Base-by-base conservation (phyloP, 2,797 vertebrate species). In the Pantherophis vulpinus region DNA sequence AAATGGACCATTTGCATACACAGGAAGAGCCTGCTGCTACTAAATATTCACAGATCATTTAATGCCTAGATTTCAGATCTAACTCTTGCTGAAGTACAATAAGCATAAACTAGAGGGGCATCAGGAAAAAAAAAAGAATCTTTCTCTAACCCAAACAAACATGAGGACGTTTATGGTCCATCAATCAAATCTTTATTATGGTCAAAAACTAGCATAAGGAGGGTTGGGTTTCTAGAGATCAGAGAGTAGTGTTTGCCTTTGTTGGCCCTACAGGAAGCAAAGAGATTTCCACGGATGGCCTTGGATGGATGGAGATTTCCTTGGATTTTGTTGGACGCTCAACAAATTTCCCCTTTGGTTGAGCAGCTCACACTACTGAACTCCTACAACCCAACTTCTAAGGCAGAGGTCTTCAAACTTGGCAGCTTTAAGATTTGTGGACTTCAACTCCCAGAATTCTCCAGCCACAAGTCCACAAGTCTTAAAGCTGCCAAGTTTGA, bases 1-100 rank as follows among this genome's bases (percentile, higher is more conserved):
- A 63, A 93, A 51, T 29, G 59, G 18, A 32, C 58, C 25, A 7
- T 89, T 20, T 61, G 47, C 70, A 86, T 63, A 10, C 11, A 55
- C 29, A 86, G n/a, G 27, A 20, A 6, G 23, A 55, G 42, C 5
- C 1, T 5, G 29, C 29, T 55, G 74, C 59, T 90, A 59, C 25
- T 66, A 89, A 90, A 93, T 93, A 90, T 90, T 93, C 92, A 90
- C 54, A 27, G 4, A 54, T 23, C 54, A 58, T 4, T 56, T n/a
- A 66, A 27, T 56, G 47, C 86, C 61, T 27, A 88, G 60, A 74
- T 58, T 29, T 88, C 32, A 42, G 54, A 27, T 16, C 4, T 0
- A 51, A 27, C 3, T 83, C 18, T 27, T 79, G 32, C 13, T 89
- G 55, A 16, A 79, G 1, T 11, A 42, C 20, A 37, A 12, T 25